These are phyloP conservation scores for Haemorhous mexicanus DNA, from an alignment of 2,113 vertebrate species.

Conservation along the genomic window DNA sequence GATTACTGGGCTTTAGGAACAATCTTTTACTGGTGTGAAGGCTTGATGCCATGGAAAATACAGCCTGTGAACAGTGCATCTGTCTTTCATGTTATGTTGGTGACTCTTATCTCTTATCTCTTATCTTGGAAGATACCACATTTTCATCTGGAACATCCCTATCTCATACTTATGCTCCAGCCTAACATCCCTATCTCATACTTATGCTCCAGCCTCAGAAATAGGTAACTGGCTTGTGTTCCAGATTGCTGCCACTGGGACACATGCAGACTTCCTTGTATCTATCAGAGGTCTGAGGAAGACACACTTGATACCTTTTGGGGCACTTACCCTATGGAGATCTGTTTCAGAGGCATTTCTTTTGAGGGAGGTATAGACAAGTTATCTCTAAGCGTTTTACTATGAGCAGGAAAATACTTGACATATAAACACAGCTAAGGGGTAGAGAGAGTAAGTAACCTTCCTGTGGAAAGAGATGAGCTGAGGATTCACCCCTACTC, in stretches of 20 bases:
- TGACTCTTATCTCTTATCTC: background rate
- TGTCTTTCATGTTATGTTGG: background rate
- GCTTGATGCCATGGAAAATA: background rate
- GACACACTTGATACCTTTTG: background rate
- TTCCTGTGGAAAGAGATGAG: background rate
- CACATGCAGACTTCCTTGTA: background rate
- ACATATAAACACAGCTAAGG: background rate
- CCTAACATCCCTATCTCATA: background rate
- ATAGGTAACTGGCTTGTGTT: background rate
- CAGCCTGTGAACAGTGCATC: background rate
- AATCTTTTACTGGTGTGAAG: background rate
- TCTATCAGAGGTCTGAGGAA: background rate
- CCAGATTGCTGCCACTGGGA: background rate
- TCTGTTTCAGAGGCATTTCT: background rate
- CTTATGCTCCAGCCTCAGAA: background rate
- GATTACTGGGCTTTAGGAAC: background rate
- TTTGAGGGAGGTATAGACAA: background rate
- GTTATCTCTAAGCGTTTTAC: background rate
- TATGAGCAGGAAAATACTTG: background rate
- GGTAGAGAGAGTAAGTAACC: background rate
- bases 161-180: background rate
- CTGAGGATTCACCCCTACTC: background rate
- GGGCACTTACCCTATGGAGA: background rate
- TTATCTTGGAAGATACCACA: background rate
- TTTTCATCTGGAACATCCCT: background rate